phyloP scores from a whole-genome alignment of 2,113 vertebrate genomes.

The Zosterops pallidus region DNA sequence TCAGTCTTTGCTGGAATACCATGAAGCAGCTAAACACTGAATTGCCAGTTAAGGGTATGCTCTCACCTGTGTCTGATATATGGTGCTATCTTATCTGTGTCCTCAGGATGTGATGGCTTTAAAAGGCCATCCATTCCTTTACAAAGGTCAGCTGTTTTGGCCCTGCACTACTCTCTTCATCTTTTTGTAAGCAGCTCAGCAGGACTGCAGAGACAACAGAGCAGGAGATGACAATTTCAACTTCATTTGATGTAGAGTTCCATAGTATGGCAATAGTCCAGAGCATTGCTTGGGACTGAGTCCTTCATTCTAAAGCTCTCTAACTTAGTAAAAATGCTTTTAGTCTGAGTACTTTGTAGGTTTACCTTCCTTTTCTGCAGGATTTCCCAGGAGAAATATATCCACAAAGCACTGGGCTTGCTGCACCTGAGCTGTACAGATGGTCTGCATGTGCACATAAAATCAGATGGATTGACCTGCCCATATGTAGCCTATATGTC shows the following conservation, averaged over 20 bases:
- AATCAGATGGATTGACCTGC: slow-evolving; percentile 26
- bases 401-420: background rate
- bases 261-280: background rate
- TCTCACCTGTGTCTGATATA: background rate
- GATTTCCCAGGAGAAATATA: background rate
- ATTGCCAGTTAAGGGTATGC: background rate
- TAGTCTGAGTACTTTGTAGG: background rate
- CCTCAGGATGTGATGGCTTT: background rate
- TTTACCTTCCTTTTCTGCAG: background rate
- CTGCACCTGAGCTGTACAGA: slow-evolving; percentile 35
- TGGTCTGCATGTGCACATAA: background rate
- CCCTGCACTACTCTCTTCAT: background rate
- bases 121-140: background rate
- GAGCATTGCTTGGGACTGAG: background rate
- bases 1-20: slow-evolving; percentile 8
- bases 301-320: background rate
- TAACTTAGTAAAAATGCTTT: slow-evolving; percentile 21
- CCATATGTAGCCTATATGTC: background rate
- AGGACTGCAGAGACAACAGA: background rate
- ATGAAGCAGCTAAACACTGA: background rate
- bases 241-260: background rate
- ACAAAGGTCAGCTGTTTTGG: background rate
- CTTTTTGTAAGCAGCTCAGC: background rate
- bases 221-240: background rate
- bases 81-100: background rate